Evolutionary conservation across 1,140 invertebrate genomes (phyloP).

Genomic region (Rhyacophila brunnea): DNA sequence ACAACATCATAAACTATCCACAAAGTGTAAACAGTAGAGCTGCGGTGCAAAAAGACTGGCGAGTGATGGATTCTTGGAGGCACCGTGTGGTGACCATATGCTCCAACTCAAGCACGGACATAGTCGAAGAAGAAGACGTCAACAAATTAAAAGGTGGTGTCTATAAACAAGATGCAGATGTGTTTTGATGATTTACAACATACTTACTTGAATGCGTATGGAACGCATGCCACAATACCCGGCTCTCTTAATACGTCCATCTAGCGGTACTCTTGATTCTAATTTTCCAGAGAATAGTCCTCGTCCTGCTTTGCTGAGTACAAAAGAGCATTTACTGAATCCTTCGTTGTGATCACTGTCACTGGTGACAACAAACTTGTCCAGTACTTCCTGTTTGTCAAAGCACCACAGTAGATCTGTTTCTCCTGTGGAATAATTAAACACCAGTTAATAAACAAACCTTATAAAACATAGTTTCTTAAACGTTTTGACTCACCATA

Average conservation of each 20-base stretch:
- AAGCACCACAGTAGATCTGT: slow-evolving; percentile 71
- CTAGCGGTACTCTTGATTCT: slow-evolving; percentile 69
- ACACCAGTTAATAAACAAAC: background rate
- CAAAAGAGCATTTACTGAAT: slow-evolving; percentile 66
- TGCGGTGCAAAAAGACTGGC: too few relatives aligned
- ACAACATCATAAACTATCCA: too few relatives aligned
- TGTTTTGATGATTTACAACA: too few relatives aligned
- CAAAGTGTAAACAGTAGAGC: too few relatives aligned
- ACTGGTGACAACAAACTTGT: slow-evolving; percentile 71
- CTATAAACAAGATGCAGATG: too few relatives aligned
- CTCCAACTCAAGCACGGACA: too few relatives aligned
- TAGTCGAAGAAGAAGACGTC: too few relatives aligned
- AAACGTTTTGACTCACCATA: background rate
- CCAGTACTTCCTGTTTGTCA: slow-evolving; percentile 58
- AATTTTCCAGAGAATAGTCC: slow-evolving; percentile 77
- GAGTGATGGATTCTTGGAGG: too few relatives aligned
- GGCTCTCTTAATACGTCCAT: slow-evolving; percentile 70
- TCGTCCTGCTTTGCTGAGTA: slow-evolving; percentile 65
- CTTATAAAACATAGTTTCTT: background rate
- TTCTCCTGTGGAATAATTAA: slow-evolving; percentile 53
- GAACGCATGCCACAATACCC: slow-evolving; percentile 80
- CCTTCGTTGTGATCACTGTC: slow-evolving; percentile 83
- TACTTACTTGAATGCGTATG: slow-evolving; percentile 59
- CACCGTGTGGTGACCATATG: too few relatives aligned
- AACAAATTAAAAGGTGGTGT: too few relatives aligned